These are phyloP conservation scores for Nansenia antarctica DNA, from an alignment of 2,113 vertebrate genomes.

Conservation along the genomic window DNA sequence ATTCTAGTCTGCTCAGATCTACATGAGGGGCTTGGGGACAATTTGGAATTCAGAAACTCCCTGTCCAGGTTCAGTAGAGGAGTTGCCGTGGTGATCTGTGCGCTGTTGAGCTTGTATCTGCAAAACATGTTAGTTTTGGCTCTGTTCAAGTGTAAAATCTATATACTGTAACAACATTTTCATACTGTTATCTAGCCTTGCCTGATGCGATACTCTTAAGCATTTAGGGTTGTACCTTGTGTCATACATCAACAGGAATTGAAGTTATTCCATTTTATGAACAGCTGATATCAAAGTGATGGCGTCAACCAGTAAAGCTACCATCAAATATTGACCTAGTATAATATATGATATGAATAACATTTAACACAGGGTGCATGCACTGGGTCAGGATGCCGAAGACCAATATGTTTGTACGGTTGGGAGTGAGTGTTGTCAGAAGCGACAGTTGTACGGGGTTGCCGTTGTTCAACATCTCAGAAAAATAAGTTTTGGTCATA, in stretches of 20 bases:
- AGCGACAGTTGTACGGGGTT: background rate
- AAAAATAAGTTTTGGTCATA: background rate
- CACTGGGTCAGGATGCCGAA: background rate
- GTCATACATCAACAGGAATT: background rate
- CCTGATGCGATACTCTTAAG: background rate
- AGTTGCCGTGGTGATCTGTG: background rate
- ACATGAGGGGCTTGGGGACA: background rate
- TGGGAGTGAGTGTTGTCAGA: background rate
- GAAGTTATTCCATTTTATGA: background rate
- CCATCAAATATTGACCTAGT: background rate
- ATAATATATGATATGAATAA: background rate
- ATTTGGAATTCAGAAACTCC: background rate
- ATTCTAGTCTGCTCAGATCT: background rate
- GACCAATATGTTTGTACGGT: conserved; percentile 5
- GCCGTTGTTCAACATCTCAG: background rate
- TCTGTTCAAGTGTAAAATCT: background rate
- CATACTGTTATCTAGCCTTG: background rate
- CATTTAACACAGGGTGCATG: conserved; percentile 12
- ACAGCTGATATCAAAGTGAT: background rate
- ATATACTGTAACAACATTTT: background rate
- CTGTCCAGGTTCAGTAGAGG: background rate
- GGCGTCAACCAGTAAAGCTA: background rate
- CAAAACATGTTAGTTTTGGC: no score
- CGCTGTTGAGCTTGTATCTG: background rate
- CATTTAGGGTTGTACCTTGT: background rate